Evolutionary conservation across 2,113 vertebrate species (phyloP), one percentile per base, ranked within the genome.

Genomic region (Pitta sordida): DNA sequence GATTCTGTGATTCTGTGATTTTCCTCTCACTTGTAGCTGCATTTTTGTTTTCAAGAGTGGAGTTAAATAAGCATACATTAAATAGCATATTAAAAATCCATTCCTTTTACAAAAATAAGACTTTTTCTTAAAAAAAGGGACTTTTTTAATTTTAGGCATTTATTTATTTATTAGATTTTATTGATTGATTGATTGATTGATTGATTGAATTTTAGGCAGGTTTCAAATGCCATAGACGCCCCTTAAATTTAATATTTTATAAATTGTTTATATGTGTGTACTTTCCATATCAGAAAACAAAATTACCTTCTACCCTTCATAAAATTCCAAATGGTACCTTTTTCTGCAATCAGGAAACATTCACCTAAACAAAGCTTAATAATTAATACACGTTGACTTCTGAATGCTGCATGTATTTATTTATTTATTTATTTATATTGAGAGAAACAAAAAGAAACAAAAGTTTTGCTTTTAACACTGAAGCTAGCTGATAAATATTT

Each of bases 51-150:
- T 81, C 70, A 94, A 83, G 24, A 67, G 8, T 60, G 11, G 48
- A 23, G 22, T 91, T 93, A 53, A 92, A 93, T 51, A 80, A 93
- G 71, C 49, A 55, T 68, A 64, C 64, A n/a, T 91, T 93, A 53
- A 92, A 93, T 51, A 80, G 71, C 49, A 55, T 68, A 64, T 62
- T 91, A 95, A 48, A 75, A 95, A 93, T 91, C 74, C 60, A 60
- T 46, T 93, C 64, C 44, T 92, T 91, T 86, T 71, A 90, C 76
- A 75, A 93, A 94, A 88, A 55, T 26, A 82, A 87, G 30, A 37
- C 20, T 48, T 65, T 22, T 58, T 91, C 76, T 83, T 75, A 20
- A 7, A 62, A 78, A 24, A 22, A 9, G 26, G n/a, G n/a, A n/a
- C n/a, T n/a, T n/a, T n/a, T n/a, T n/a, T n/a, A n/a, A n/a, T n/a